These are phyloP conservation scores for Amblyopsis rosae DNA, from an alignment of 2,113 vertebrate species.

Conservation along the genomic window DNA sequence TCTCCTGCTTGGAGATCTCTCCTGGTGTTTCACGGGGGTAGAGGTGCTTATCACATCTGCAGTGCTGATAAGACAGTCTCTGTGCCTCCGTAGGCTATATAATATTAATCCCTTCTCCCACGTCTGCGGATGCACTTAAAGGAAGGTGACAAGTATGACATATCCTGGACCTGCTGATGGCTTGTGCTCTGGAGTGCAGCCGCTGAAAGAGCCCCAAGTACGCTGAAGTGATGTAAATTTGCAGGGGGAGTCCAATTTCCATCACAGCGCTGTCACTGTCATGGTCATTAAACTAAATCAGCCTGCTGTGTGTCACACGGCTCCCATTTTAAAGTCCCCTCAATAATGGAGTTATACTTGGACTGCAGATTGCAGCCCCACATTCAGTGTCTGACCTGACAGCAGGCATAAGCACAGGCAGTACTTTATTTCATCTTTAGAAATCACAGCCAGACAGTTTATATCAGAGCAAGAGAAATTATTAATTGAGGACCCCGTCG, in stretches of 20 bases:
- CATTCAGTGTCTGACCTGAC: slow-evolving; percentile 62
- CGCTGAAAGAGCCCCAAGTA: slow-evolving; percentile 76
- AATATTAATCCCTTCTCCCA: slow-evolving; percentile 83
- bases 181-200: slow-evolving; percentile 73
- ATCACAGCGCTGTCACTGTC: slow-evolving; percentile 77
- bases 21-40: slow-evolving; percentile 67
- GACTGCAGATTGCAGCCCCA: slow-evolving; percentile 70
- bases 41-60: slow-evolving; percentile 75
- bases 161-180: slow-evolving; percentile 83
- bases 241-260: slow-evolving; percentile 76
- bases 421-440: slow-evolving; percentile 53
- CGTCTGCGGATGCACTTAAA: slow-evolving; percentile 78
- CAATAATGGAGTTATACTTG: slow-evolving; percentile 77
- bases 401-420: slow-evolving; percentile 46
- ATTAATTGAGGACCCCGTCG: slow-evolving; percentile 36
- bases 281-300: slow-evolving; percentile 81
- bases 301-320: slow-evolving; percentile 72
- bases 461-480: slow-evolving; percentile 25
- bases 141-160: slow-evolving; percentile 81
- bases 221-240: slow-evolving; percentile 79
- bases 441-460: slow-evolving; percentile 42
- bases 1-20: slow-evolving; percentile 62
- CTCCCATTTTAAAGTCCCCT: slow-evolving; percentile 73
- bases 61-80: slow-evolving; percentile 73
- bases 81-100: slow-evolving; percentile 78